These are phyloP conservation scores for Sebastes hubbsi DNA, from an alignment of 2,797 vertebrate genomes.

Conservation along the genomic window DNA sequence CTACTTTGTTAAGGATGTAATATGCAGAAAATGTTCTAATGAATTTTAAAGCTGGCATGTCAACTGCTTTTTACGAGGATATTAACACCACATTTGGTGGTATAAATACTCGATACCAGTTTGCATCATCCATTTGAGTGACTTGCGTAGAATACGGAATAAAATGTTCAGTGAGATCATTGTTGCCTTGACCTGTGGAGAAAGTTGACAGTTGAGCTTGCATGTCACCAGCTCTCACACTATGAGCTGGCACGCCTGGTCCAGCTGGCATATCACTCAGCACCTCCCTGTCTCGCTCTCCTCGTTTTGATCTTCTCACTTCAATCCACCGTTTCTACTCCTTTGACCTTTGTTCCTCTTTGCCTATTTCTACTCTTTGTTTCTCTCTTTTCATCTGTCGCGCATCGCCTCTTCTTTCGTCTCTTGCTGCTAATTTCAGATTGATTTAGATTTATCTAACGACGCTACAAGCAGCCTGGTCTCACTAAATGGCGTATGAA, in stretches of 20 bases:
- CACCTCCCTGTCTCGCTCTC: conserved; percentile 6
- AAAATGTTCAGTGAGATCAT: background rate
- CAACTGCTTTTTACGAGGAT: background rate
- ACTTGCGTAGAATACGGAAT: background rate
- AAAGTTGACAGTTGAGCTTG: conserved; percentile 46
- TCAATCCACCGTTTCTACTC: background rate
- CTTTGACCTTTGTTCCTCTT: background rate
- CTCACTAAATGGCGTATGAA: too few relatives aligned
- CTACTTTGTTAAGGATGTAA: background rate
- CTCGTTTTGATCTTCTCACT: background rate
- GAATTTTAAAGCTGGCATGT: background rate
- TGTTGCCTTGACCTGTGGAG: conserved; percentile 6
- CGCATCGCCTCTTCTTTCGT: background rate
- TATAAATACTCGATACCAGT: background rate
- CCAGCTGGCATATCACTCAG: conserved; percentile 51
- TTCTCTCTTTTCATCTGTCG: background rate
- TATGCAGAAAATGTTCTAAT: background rate
- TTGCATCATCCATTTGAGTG: conserved; percentile 20
- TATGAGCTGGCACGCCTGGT: conserved; percentile 13
- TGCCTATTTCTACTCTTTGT: background rate
- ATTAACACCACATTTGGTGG: background rate
- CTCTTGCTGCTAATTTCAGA: background rate
- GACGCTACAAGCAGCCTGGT: background rate
- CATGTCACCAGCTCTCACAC: conserved; percentile 51
- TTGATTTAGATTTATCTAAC: background rate